These are phyloP conservation scores for Trachymyrmex septentrionalis DNA, from an alignment of 1,140 invertebrate species.

Conservation along the genomic window DNA sequence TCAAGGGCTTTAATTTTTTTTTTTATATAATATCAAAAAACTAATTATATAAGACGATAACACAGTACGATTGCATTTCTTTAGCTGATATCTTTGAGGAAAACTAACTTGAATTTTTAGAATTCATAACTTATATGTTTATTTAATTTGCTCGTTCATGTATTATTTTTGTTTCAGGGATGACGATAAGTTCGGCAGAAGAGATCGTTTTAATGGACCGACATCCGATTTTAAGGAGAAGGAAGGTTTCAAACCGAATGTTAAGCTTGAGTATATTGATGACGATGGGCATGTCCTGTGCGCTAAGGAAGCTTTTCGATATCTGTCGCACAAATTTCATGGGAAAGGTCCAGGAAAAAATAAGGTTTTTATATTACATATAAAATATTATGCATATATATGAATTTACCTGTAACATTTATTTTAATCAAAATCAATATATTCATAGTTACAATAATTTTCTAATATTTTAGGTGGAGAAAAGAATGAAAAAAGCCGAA, in stretches of 20 bases:
- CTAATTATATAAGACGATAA: conserved; percentile 24
- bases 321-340: conserved; percentile 99
- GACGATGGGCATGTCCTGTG: conserved; percentile 96
- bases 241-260: conserved; percentile 96
- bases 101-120: conserved; percentile 3
- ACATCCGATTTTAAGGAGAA: conserved; percentile 98
- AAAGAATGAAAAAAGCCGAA: conserved; percentile 97
- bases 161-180: conserved; percentile 87
- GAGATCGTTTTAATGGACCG: conserved; percentile 94
- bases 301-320: conserved; percentile 98
- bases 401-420: background rate
- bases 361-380: conserved; percentile 88
- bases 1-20: conserved; percentile 55
- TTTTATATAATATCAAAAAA: background rate
- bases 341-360: conserved; percentile 99
- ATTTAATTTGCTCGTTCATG: conserved; percentile 24
- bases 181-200: conserved; percentile 93
- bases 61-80: background rate
- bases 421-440: background rate
- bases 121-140: background rate
- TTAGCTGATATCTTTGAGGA: background rate
- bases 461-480: conserved; percentile 89
- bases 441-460: background rate
- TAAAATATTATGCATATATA: background rate
- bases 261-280: conserved; percentile 99